Base-by-base conservation (phyloP, 2,797 vertebrate species). In the Crenuchus spilurus region DNA sequence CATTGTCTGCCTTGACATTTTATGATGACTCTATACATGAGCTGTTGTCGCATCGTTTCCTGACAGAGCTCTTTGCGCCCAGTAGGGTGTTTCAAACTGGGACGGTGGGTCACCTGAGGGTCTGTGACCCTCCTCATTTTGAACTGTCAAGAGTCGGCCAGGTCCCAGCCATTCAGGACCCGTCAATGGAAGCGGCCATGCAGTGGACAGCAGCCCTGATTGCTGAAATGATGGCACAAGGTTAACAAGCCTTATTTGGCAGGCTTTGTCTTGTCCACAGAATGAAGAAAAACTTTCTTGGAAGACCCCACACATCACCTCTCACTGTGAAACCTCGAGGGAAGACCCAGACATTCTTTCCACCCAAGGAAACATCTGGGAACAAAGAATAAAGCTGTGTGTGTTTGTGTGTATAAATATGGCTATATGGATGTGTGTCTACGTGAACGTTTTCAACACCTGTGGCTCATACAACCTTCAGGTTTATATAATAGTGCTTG, bases 151-250 rank as follows among this genome's bases (percentile, higher is more conserved):
- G 78, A 76, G 42, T 76, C 70, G 14, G 66, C 57, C 76, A 79
- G 86, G 86, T 88, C 85, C 61, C 35, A 69, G 78, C 79, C 88
- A 87, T 90, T 85, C 88, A 83, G 52, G 33, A 79, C 63, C 41
- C 5, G 54, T 92, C 88, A 94, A 93, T 92, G 87, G 92, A 88
- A 83, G 91, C 90, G 85, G 83, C 90, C 91, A 90, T 87, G 90
- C 91, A 92, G 78, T 60, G 89, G 86, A 90, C 87, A 87, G 82
- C 74, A 77, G 30, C 79, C 80, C 75, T 84, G 85, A 85, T 84
- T 77, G 82, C 79, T 58, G 69, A 90, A 74, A 22, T 74, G 85
- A 81, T 87, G 83, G 87, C 75, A 70, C 51, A 69, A 75, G 79
- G 79, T 71, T 82, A 84, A 90, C 76, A 88, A 90, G 90, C 90